phyloP scores from a whole-genome alignment of 2,888 invertebrate genomes.

The Arctia plantaginis region DNA sequence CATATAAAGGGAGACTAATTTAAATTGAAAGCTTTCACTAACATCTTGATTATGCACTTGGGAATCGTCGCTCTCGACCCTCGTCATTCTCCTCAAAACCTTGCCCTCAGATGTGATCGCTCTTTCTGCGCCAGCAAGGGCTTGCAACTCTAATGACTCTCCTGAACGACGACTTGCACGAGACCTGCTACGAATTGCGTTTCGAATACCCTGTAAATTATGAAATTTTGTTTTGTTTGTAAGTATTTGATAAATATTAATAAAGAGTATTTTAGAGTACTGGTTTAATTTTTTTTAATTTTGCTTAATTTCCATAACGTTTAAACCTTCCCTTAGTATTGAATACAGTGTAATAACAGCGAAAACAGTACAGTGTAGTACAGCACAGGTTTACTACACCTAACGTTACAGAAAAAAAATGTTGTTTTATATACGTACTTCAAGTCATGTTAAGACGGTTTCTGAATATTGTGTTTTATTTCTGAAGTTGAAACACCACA shows the following conservation, averaged over 20 bases:
- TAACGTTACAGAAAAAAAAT: too few relatives aligned
- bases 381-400: background rate
- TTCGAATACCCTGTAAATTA: conserved; percentile 83
- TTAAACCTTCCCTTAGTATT: background rate
- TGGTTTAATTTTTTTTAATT: background rate
- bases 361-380: background rate
- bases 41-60: conserved; percentile 78
- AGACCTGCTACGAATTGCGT: conserved; percentile 86
- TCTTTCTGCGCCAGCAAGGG: conserved; percentile 75
- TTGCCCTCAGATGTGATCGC: conserved; percentile 78
- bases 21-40: background rate
- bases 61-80: conserved; percentile 91
- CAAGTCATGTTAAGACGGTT: too few relatives aligned
- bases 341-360: background rate
- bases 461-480: too few relatives aligned
- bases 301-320: too few relatives aligned
- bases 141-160: conserved; percentile 88
- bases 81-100: conserved; percentile 90
- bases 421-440: too few relatives aligned
- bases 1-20: background rate
- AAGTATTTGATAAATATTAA: background rate
- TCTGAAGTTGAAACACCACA: too few relatives aligned
- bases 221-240: background rate
- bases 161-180: conserved; percentile 86
- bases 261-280: background rate